Evolutionary conservation across 2,888 invertebrate species (phyloP), one percentile per base, ranked within the genome.

Genomic region (Amphipyra berbera): DNA sequence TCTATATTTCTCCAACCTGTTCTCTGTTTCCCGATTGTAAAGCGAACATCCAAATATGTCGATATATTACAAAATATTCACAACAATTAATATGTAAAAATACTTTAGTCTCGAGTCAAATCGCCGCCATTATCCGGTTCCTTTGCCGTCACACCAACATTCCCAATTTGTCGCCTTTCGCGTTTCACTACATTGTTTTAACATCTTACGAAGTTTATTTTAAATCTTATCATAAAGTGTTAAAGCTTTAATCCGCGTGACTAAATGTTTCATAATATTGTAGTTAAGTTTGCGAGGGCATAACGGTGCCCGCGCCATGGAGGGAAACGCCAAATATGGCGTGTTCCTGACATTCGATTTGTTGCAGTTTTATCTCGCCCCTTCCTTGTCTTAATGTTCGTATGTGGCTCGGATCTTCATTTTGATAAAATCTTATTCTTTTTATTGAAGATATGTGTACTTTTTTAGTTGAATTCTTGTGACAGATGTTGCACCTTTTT

Each of bases 281-380:
- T 68, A 67, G 67, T 66, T 68, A 77, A 61, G 69, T 57, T 55
- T 33, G 81, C 67, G 63, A 79, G 80, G 78, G 83, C 80, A 84
- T 92, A 93, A 93, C 93, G 92, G 93, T 91, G 79, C 76, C 80
- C 76, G 61, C 66, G 79, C 81, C 79, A 56, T 82, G 81, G 81
- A 76, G 64, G 74, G 72, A 74, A 60, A 70, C 85, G 37, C 78
- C 90, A 82, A 84, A 89, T 89, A 90, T 84, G 91, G 91, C 70
- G 81, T 78, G 87, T 82, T 87, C 88, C 87, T 90, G 91, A 90
- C 88, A 84, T 82, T 84, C 88, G 89, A 92, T 93, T 92, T 91
- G 92, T 91, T 89, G 88, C 88, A 88, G 80, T 88, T 89, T 90
- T 90, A 89, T 91, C 88, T 85, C 73, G 71, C 61, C 50, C 61